These are phyloP conservation scores for Sebastolobus alascanus DNA, from an alignment of 2,797 vertebrate species.

Conservation along the genomic window DNA sequence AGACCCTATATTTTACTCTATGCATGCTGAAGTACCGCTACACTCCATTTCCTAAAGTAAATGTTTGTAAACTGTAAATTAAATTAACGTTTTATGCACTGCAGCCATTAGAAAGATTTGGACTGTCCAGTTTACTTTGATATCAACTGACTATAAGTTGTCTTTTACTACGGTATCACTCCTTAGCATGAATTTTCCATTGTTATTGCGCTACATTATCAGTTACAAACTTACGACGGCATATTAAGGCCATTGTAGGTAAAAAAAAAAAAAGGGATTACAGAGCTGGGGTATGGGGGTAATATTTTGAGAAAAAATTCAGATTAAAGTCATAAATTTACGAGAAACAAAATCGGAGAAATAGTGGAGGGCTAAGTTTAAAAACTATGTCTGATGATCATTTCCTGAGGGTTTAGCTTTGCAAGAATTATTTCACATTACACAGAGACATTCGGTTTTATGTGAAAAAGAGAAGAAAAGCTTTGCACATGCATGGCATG, in stretches of 20 bases:
- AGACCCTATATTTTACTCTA: conserved; percentile 15
- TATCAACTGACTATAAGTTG: neutral
- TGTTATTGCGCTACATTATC: neutral
- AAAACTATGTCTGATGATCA: neutral
- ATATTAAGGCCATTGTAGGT: no score
- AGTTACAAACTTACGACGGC: neutral
- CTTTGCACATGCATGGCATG: neutral
- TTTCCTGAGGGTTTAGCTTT: neutral
- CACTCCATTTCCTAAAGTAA: conserved; percentile 4
- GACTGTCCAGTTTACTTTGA: conserved; percentile 1
- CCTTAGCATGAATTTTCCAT: neutral
- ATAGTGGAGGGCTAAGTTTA: neutral
- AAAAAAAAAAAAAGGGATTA: no score
- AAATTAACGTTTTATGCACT: neutral
- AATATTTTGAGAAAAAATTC: no score
- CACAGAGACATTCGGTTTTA: neutral
- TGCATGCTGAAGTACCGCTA: neutral
- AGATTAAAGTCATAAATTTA: no score
- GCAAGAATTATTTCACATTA: neutral
- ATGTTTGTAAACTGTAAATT: conserved; percentile 41
- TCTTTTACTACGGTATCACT: neutral
- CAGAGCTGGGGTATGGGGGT: no score
- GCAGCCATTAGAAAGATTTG: neutral
- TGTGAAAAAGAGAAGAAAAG: neutral
- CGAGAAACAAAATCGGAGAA: neutral